Evolutionary conservation across 2,888 invertebrate species (phyloP).

Genomic region (Platypus cylindrus): DNA sequence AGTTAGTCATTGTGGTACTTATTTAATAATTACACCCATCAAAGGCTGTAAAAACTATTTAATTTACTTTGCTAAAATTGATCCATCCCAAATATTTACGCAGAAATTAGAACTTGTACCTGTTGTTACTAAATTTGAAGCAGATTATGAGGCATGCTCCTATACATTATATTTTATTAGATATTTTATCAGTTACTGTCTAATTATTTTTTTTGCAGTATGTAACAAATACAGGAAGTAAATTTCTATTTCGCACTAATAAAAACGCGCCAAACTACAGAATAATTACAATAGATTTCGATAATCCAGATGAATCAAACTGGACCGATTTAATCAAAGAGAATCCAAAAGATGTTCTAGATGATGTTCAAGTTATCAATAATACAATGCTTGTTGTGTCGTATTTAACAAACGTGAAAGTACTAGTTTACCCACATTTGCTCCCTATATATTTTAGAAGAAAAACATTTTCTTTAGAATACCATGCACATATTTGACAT

Average conservation of each 20-base stretch:
- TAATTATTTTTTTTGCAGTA: conserved; percentile 47
- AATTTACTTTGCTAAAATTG: conserved; percentile 71
- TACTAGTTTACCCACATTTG: too few relatives aligned
- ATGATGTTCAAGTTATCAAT: conserved; percentile 78
- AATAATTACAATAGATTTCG: conserved; percentile 70
- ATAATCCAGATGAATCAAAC: conserved; percentile 55
- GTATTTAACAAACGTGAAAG: conserved; percentile 92
- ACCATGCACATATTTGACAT: conserved; percentile 70
- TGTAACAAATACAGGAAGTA: conserved; percentile 73
- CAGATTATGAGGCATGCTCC: conserved; percentile 71
- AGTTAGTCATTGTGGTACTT: conserved; percentile 85
- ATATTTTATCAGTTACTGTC: too few relatives aligned
- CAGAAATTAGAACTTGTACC: conserved; percentile 58
- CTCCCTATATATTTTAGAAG: too few relatives aligned
- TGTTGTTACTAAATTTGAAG: conserved; percentile 80
- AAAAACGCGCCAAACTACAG: conserved; percentile 87
- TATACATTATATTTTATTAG: not conserved
- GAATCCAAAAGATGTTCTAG: conserved; percentile 74
- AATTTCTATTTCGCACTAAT: conserved; percentile 83
- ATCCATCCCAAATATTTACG: conserved; percentile 47
- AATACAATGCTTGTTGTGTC: conserved; percentile 74
- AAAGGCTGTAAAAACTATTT: conserved; percentile 89
- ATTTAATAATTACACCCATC: conserved; percentile 69
- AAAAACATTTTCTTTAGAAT: conserved; percentile 43
- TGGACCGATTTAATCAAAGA: conserved; percentile 79